Evolutionary conservation across 1,140 invertebrate genomes (phyloP), one percentile per base, ranked within the genome.

Genomic region (Heterodera schachtii): DNA sequence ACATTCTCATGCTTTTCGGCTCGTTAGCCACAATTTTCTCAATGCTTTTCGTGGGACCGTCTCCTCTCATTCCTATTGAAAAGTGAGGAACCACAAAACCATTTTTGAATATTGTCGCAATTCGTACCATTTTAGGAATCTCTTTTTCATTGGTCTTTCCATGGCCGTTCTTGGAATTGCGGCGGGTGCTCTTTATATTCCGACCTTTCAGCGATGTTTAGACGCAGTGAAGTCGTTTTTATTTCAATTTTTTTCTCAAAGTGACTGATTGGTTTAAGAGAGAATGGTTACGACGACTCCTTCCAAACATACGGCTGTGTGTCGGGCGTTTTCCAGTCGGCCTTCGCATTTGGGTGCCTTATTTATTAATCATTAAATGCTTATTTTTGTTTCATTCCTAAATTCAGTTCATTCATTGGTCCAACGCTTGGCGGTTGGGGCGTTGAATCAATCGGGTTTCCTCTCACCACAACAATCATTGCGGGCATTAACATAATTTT

Each of bases 241-340:
- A 69, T 57, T 83, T 57, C 47, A 49, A 3, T 47, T 31, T 86
- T 43, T 80, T 16, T 43, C 52, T 52, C 9, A 44, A 67, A 71
- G 57, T 66, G 49, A 11, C 6, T 76, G 49, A 16, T 21, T 21
- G 13, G n/a, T 76, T 79, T 16, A 57, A 83, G 79, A 60, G 81
- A 83, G 77, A 80, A 86, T 52, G 88, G 88, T 11, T 89, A 87
- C 75, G 87, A 90, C 43, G 89, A 89, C 60, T 85, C 82, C n/a
- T 89, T 89, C 73, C 84, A 89, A 52, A 89, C 88, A 7, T 89
- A 89, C 78, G 88, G 88, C 9, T 90, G 89, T 73, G 88, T 89
- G 4, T 89, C 87, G 5, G 88, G 88, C 21, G 83, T 89, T 19
- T 89, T 89, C 71, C 88, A 89, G 73, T 86, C 88, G 5, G 88